phyloP scores from a whole-genome alignment of 2,888 invertebrate genomes.

The Magallana nippona region DNA sequence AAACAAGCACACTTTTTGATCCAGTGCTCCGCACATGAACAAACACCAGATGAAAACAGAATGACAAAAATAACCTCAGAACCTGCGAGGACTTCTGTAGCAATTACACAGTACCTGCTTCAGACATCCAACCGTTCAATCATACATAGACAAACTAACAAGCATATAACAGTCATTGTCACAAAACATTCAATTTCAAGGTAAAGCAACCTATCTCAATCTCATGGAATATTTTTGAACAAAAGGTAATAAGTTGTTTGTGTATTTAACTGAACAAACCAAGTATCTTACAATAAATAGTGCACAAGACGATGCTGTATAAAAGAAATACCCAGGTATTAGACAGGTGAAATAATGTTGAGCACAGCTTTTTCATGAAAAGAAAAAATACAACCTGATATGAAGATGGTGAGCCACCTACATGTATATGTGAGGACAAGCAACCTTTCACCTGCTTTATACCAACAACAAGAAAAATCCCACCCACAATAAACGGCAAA shows the following conservation, averaged over 20 bases:
- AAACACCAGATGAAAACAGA: background rate
- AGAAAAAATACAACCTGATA: slow-evolving; percentile 18
- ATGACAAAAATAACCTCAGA: slow-evolving; percentile 17
- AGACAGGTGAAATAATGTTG: background rate
- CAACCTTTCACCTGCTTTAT: background rate
- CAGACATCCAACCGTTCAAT: background rate
- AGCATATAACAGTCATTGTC: background rate
- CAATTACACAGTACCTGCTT: background rate
- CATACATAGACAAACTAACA: background rate
- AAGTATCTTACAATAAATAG: too few species aligned
- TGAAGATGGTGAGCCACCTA: background rate
- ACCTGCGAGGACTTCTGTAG: slow-evolving; percentile 20
- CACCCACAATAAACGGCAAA: background rate
- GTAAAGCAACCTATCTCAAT: too few species aligned
- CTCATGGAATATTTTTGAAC: too few species aligned
- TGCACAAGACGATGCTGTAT: background rate
- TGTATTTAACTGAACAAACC: too few species aligned
- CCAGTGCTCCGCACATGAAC: slow-evolving; percentile 33
- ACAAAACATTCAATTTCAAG: background rate
- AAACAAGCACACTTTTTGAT: slow-evolving; percentile 18
- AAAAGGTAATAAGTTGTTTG: too few species aligned
- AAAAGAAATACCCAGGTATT: background rate
- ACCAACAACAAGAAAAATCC: background rate
- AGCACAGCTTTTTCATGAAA: slow-evolving; percentile 3
- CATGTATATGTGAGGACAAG: background rate